Evolutionary conservation across 2,113 vertebrate genomes (phyloP), one percentile per base, ranked within the genome.

Genomic region (Mesoclemmys tuberculata): DNA sequence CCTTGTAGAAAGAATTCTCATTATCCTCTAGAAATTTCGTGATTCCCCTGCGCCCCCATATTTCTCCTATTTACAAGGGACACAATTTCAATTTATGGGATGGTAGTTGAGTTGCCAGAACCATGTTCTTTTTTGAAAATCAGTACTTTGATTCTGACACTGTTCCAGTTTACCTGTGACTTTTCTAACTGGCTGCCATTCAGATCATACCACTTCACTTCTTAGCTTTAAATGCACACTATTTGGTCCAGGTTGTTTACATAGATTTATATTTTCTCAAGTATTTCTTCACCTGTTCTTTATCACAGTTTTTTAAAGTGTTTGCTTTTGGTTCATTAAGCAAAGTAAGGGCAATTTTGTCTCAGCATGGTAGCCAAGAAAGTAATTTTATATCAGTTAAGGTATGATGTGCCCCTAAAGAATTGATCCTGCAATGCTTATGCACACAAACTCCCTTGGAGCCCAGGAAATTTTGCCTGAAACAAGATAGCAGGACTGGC

Each of bases 351-450:
- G 61, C 61, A 68, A 16, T 35, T 68, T 68, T 68, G 31, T 68
- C 35, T n/a, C 61, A 64, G 61, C 31, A 64, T 14, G 8, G 31
- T 18, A 64, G 31, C 14, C 31, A 64, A 64, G 58, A 61, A 64
- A 64, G 31, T 64, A 64, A 64, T 64, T n/a, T 64, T 85, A 85
- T 74, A 91, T 38, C 8, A 80, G 19, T 6, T 8, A 27, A 93
- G 0, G 0, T 10, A 22, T 85, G 41, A 5, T 38, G 10, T 41
- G 10, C n/a, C n/a, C 22, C 22, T 41, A 41, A 41, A 44, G 38
- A 26, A 74, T 4, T 26, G n/a, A 74, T 74, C 71, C 10, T 44
- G 21, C 68, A 74, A 22, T 24, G 10, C 9, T 41, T 41, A 41
- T 44, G 22, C 61, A 35, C 35, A 64, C 61, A 26, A 10, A 74